These are phyloP conservation scores for Centruroides sculpturatus DNA, from an alignment of 1,140 invertebrate genomes.

Conservation along the genomic window DNA sequence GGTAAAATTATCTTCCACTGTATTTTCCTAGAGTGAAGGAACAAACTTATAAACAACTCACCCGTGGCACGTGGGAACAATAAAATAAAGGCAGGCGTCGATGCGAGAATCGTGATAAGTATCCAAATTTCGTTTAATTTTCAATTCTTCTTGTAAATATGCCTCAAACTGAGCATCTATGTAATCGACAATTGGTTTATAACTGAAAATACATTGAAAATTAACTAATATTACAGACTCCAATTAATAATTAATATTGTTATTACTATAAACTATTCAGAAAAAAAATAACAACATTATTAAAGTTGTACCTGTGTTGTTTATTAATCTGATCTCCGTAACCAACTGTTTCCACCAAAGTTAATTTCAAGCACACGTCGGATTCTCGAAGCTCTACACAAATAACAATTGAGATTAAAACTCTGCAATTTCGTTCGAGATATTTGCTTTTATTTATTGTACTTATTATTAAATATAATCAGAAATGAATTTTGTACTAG, in stretches of 20 bases:
- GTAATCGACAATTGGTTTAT: constrained; percentile 77
- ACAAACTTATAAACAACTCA: constrained; percentile 18
- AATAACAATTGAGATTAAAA: too few species aligned
- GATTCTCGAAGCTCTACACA: constrained; percentile 76
- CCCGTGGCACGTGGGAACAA: constrained; percentile 85
- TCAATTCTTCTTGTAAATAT: constrained; percentile 93
- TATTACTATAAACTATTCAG: too few species aligned
- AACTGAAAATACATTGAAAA: constrained; percentile 28
- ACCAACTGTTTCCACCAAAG: constrained; percentile 93
- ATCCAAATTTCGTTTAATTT: constrained; percentile 83
- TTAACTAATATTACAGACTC: too few species aligned
- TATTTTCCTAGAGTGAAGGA: too few species aligned
- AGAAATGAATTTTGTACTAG: too few species aligned
- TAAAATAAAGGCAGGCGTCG: constrained; percentile 96
- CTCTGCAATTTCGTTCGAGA: too few species aligned
- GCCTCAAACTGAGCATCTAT: constrained; percentile 97
- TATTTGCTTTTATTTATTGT: too few species aligned
- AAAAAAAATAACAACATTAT: too few species aligned
- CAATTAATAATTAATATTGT: too few species aligned
- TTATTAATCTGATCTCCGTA: constrained; percentile 99
- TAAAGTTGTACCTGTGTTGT: constrained; percentile 49
- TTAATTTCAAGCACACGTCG: constrained; percentile 85
- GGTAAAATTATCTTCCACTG: too few species aligned
- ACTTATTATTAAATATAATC: too few species aligned
- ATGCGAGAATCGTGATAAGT: constrained; percentile 89